Evolutionary conservation across 2,113 vertebrate genomes (phyloP), one percentile per base, ranked within the genome.

Genomic region (Anser cygnoides): DNA sequence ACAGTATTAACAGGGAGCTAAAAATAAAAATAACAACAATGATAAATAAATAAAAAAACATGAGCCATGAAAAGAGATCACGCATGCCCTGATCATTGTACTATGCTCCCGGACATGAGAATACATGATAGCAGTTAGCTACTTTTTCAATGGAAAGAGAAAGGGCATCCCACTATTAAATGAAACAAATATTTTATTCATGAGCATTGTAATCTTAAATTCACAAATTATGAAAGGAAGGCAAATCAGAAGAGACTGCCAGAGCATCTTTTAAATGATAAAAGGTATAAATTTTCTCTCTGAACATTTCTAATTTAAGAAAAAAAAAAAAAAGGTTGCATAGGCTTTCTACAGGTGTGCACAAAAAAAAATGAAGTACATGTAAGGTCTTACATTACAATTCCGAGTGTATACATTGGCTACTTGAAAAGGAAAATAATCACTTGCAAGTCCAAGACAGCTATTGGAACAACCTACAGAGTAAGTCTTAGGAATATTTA

Each of bases 181-280:
- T 68, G 89, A 96, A 96, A 97, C 88, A 92, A 62, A 71, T 89
- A 57, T 89, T 97, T 96, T 97, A 97, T 97, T 97, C 87, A 71
- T 81, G 66, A 96, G 90, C 88, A 80, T 77, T 71, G 84, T 92
- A 44, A 6, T 86, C 58, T 90, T 57, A 73, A 92, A 88, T 43
- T 93, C 93, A 96, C 94, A 95, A 63, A 81, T 92, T 94, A 86
- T 65, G 94, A 96, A 92, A 97, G 94, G 85, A 94, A 94, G 95
- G 95, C 96, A 90, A 95, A 96, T 92, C 90, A 92, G 84, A 94
- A 96, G 95, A 96, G 95, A 96, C 95, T 96, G 95, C 96, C 95
- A 87, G 93, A 96, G 87, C 88, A 91, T 86, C 95, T 95, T 95
- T 94, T 90, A 95, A 95, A 92, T 83, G 74, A 89, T 72, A 86